Evolutionary conservation across 64 coral and sea anemone species (phyloP), one percentile per base, ranked within the genome.

Genomic region (Pocillopora verrucosa): DNA sequence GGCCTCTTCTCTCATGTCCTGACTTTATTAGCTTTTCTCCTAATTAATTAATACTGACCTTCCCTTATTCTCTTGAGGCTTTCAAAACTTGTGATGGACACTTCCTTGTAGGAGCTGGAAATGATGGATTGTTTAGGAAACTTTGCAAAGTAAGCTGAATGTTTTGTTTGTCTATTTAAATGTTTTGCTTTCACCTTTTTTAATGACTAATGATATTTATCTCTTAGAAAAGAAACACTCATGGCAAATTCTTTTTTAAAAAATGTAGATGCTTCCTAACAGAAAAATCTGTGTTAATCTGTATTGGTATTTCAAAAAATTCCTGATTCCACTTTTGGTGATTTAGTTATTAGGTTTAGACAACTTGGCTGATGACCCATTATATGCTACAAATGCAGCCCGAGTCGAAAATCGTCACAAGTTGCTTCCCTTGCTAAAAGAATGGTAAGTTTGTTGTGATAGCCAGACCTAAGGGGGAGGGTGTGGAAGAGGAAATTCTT

Each of bases 31-130:
- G 61, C 61, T 13, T 2, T 63, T 63, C 16, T 2, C 12, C 61
- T 12, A 58, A 19, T 58, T 36, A 13, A 15, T 20, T 14, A 22
- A 45, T 17, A 22, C 6, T 3, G 5, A 16, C 7, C 34, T 12
- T 65, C 30, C 11, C 16, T 56, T 80, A 62, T 92, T 5, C 36
- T 89, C 60, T 12, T 3, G 34, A 97, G 95, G 95, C 89, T 20
- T 98, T 98, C 67, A 93, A 93, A 86, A 94, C 92, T 2, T 13
- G n/a, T 20, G 89, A 98, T 91, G 95, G 95, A 15, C 86, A 94
- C 76, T 36, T 98, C 14, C 60, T 98, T 61, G 70, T 98, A 17
- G 95, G 92, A 61, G 95, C 92, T 81, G 95, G 95, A 65, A 97
- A 97, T 94, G 95, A 97, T 69, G 89, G 85, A 41, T 92, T 93